These are phyloP conservation scores for Euphydryas editha DNA, from an alignment of 2,888 invertebrate genomes.

Conservation along the genomic window DNA sequence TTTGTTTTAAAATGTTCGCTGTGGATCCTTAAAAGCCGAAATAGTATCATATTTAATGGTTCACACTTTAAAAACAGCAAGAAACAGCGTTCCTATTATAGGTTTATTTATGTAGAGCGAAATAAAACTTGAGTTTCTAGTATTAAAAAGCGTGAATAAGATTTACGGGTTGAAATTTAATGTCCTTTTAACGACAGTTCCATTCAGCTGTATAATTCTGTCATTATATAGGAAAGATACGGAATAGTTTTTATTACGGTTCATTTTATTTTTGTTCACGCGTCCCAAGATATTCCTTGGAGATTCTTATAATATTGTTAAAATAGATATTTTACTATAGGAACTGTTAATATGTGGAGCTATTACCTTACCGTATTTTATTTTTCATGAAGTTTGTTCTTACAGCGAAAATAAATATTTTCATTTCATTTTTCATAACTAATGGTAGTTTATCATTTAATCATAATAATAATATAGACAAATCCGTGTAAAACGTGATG, in stretches of 20 bases:
- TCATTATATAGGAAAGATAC: conserved; percentile 35
- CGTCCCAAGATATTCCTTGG: conserved; percentile 28
- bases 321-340: conserved; percentile 15
- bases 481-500: background rate
- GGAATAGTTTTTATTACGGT: conserved; percentile 37
- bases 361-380: background rate
- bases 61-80: background rate
- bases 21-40: background rate
- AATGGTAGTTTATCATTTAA: no score
- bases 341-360: background rate
- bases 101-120: conserved; percentile 14
- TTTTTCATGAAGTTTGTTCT: background rate
- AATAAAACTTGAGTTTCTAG: conserved; percentile 19
- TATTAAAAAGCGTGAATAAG: conserved; percentile 42
- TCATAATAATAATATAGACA: no score
- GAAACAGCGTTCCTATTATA: conserved; percentile 4
- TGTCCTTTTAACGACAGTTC: conserved; percentile 43
- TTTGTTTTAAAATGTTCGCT: background rate
- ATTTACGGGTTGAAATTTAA: conserved; percentile 44
- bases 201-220: conserved; percentile 40
- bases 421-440: no score
- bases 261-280: conserved; percentile 31
- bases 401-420: no score
- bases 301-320: conserved; percentile 23
- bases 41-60: conserved; percentile 2